Evolutionary conservation across 1,140 invertebrate genomes (phyloP), one percentile per base, ranked within the genome.

Genomic region (Gonioctena quinquepunctata): DNA sequence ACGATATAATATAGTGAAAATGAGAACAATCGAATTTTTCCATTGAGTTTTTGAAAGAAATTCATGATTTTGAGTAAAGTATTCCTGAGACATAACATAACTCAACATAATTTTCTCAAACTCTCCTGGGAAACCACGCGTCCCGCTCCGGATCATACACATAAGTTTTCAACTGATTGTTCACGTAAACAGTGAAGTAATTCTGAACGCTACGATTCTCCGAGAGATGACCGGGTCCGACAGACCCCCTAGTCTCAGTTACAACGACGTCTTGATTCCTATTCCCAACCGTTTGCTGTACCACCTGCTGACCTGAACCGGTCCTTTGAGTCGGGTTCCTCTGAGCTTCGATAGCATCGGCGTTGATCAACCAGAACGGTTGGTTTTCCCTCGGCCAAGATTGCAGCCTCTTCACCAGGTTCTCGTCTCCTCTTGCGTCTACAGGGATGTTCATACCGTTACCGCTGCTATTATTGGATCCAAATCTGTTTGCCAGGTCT

Each of bases 291-390:
- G n/a, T n/a, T n/a, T n/a, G n/a, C n/a, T n/a, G n/a, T n/a, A n/a
- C n/a, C n/a, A n/a, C n/a, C n/a, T n/a, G n/a, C n/a, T n/a, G n/a
- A n/a, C n/a, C n/a, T n/a, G n/a, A n/a, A n/a, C n/a, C n/a, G n/a
- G n/a, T n/a, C n/a, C n/a, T n/a, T n/a, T n/a, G n/a, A n/a, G n/a
- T n/a, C n/a, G 72, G 60, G 67, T 48, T 19, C 61, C 70, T 49
- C 4, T 72, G 68, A 48, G 57, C 59, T 49, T 87, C 83, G 18
- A 88, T 87, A 1, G 84, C 80, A 27, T 81, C 78, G 79, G 84
- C 84, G 68, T 89, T 89, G 1, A 88, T 22, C 33, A 84, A 86
- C 87, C 87, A 89, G 71, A 88, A 89, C 0, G 88, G 88, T 69
- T 82, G 81, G n/a, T 85, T 84, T 3, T 88, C 87, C 1, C 80